These are phyloP conservation scores for Synanthedon myopaeformis DNA, from an alignment of 2,888 invertebrate genomes.

Conservation along the genomic window DNA sequence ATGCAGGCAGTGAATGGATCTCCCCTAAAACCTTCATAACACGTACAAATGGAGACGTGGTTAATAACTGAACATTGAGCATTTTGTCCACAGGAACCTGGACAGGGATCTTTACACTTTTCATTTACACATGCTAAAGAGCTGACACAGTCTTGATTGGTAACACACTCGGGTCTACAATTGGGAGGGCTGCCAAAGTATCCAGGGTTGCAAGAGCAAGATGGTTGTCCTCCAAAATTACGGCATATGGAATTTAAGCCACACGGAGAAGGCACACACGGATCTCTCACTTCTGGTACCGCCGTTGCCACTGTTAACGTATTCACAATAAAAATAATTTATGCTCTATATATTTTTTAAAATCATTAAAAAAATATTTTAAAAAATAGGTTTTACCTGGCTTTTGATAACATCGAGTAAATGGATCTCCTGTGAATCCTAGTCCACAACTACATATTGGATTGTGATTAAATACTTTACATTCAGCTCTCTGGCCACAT, in stretches of 20 bases:
- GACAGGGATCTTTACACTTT: constrained; percentile 76
- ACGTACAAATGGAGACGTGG: constrained; percentile 74
- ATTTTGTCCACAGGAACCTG: constrained; percentile 74
- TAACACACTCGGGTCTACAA: constrained; percentile 76
- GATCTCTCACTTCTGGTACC: constrained; percentile 44
- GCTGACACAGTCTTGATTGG: constrained; percentile 76
- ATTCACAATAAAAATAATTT: neutral
- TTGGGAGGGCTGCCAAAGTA: constrained; percentile 76
- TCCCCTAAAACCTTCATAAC: constrained; percentile 69
- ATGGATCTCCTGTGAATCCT: constrained; percentile 74
- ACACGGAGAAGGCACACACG: constrained; percentile 77
- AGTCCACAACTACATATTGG: constrained; percentile 76
- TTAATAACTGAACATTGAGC: constrained; percentile 71
- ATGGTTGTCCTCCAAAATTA: constrained; percentile 64
- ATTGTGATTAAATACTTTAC: constrained; percentile 78
- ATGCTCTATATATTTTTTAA: neutral
- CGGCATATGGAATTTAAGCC: constrained; percentile 74
- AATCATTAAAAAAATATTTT: neutral
- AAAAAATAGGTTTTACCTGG: constrained; percentile 36
- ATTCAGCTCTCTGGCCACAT: constrained; percentile 78
- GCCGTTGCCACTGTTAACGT: constrained; percentile 32
- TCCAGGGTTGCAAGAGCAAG: constrained; percentile 71
- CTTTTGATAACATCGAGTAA: constrained; percentile 73
- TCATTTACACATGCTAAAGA: constrained; percentile 74
- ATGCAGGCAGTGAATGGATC: constrained; percentile 70